A percentile compares a stretch with the other conserved stretches of the same genome.
These are phyloP conservation scores for Timema podura DNA, from an alignment of 2,888 invertebrate genomes.

Conservation along the genomic window DNA sequence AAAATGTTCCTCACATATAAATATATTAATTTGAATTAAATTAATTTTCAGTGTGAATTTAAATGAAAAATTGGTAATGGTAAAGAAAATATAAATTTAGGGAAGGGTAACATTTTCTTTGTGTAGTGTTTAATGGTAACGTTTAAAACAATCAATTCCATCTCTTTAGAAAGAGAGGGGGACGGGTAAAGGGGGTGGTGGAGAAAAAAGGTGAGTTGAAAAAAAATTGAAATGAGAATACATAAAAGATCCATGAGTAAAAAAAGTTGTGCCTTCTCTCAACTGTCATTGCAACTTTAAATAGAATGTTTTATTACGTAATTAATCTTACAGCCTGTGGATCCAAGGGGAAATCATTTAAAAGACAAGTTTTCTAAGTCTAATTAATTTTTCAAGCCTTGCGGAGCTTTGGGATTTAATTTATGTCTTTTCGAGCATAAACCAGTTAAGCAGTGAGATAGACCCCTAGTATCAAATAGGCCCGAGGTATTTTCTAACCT, in stretches of 20 bases:
- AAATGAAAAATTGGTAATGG: too few relatives aligned
- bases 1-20: too few relatives aligned
- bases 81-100: slow-evolving; percentile 11
- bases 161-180: background rate
- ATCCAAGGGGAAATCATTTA: slow-evolving; percentile 31
- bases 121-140: slow-evolving; percentile 2
- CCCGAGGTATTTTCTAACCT: background rate
- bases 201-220: background rate
- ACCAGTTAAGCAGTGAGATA: slow-evolving; percentile 25
- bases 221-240: slow-evolving; percentile 3
- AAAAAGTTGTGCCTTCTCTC: slow-evolving; percentile 14
- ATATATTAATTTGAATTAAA: too few relatives aligned
- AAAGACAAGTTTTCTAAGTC: slow-evolving; percentile 31
- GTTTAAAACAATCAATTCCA: slow-evolving; percentile 8
- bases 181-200: background rate
- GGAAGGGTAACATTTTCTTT: background rate
- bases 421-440: slow-evolving; percentile 28
- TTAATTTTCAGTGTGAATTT: too few relatives aligned
- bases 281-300: slow-evolving; percentile 31
- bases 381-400: slow-evolving; percentile 31
- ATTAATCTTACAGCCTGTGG: slow-evolving; percentile 28
- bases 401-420: slow-evolving; percentile 31
- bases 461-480: background rate
- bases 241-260: slow-evolving; percentile 7
- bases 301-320: slow-evolving; percentile 32